Percentiles rank a stretch among this genome's conserved stretches.
Evolutionary conservation across 2,888 invertebrate species (phyloP).

Genomic region (Gryllus longicercus): DNA sequence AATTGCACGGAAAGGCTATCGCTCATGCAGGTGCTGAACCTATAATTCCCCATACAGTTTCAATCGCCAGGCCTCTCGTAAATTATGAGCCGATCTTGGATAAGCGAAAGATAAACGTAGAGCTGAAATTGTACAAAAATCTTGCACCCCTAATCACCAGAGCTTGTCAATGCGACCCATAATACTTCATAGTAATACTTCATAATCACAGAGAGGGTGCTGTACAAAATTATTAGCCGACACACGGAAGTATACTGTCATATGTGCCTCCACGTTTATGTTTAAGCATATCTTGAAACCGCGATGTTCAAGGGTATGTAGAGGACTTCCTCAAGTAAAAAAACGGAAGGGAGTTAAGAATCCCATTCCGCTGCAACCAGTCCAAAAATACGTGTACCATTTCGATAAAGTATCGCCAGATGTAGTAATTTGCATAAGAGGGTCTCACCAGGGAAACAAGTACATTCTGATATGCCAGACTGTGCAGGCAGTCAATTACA

Average conservation of each 20-base stretch:
- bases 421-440: no score
- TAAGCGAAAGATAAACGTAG: background rate
- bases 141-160: background rate
- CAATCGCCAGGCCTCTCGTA: background rate
- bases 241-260: background rate
- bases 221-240: background rate
- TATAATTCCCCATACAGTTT: background rate
- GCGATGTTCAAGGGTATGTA: no score
- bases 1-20: background rate
- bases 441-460: no score
- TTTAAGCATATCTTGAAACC: background rate
- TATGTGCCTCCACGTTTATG: background rate
- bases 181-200: background rate
- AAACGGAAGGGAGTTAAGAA: no score
- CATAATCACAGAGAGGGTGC: background rate
- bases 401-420: no score
- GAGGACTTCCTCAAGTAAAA: no score
- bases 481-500: no score
- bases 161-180: background rate
- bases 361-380: no score
- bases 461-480: no score
- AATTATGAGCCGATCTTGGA: background rate
- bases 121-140: background rate
- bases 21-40: background rate
- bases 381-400: no score